A percentile compares a stretch with the other conserved stretches of the same genome.
Evolutionary conservation across 2,888 invertebrate species (phyloP).

Genomic region (Drosophila niveifrons): DNA sequence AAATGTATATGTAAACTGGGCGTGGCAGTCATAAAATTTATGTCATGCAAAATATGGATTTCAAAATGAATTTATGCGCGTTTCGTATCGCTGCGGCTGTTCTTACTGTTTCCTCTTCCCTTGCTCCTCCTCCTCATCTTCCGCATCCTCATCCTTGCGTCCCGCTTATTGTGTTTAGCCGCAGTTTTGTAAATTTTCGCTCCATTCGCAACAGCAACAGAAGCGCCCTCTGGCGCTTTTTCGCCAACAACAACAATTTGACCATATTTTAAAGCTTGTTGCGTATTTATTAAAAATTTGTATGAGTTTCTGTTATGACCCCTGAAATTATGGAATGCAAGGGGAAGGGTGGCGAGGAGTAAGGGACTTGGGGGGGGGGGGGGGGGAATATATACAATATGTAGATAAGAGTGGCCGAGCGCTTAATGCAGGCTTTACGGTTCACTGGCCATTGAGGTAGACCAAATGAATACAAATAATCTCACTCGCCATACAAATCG

Average conservation of each 20-base stretch:
- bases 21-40: slow-evolving; percentile 59
- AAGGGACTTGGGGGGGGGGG: no score
- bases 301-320: slow-evolving; percentile 25
- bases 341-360: neutral
- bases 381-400: slow-evolving; percentile 1
- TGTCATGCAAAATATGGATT: slow-evolving; percentile 70
- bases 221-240: slow-evolving; percentile 2
- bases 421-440: slow-evolving; percentile 42
- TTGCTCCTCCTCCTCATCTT: neutral
- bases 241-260: slow-evolving; percentile 39
- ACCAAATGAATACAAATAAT: slow-evolving; percentile 34
- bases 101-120: slow-evolving; percentile 8
- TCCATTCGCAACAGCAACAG: slow-evolving; percentile 23
- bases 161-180: slow-evolving; percentile 25
- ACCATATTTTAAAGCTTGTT: slow-evolving; percentile 47
- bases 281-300: slow-evolving; percentile 49
- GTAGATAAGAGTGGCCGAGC: slow-evolving; percentile 31
- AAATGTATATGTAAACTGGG: slow-evolving; percentile 15
- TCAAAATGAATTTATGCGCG: slow-evolving; percentile 66
- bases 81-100: slow-evolving; percentile 55
- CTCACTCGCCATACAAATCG: slow-evolving; percentile 15
- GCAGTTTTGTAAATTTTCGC: slow-evolving; percentile 53
- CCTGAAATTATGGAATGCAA: neutral
- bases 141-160: no score
- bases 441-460: slow-evolving; percentile 45